Percentiles rank a stretch among this genome's conserved stretches.
These are phyloP conservation scores for Aphis craccivora DNA, from an alignment of 1,140 invertebrate species.

Conservation along the genomic window DNA sequence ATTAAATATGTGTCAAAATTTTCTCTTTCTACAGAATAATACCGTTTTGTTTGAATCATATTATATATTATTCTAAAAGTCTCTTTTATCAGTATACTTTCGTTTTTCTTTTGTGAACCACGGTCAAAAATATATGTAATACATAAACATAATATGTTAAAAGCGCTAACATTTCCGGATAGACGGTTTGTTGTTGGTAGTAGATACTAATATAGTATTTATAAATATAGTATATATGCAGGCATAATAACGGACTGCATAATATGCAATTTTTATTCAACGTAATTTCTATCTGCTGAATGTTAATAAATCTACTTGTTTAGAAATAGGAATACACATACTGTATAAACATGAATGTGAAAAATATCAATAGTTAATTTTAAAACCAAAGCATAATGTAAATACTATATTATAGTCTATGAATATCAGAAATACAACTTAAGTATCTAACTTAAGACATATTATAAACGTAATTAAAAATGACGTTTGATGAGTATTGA, in stretches of 20 bases:
- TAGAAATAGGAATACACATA: not conserved
- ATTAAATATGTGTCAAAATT: constrained; percentile 47
- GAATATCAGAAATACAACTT: too few relatives aligned
- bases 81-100: constrained; percentile 9
- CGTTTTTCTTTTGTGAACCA: constrained; percentile 48
- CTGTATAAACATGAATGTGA: not conserved
- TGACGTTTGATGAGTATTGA: too few relatives aligned
- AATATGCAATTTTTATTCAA: not conserved
- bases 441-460: too few relatives aligned
- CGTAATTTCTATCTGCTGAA: not conserved
- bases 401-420: too few relatives aligned
- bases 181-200: not conserved
- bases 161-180: not conserved
- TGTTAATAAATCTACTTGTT: not conserved
- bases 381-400: too few relatives aligned
- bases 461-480: too few relatives aligned
- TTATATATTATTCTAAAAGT: not conserved
- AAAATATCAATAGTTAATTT: not conserved
- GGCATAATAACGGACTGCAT: not conserved
- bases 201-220: not conserved
- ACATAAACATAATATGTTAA: not conserved
- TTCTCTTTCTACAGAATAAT: constrained; percentile 19
- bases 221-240: not conserved
- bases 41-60: constrained; percentile 8
- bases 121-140: not conserved